Evolutionary conservation across 2,888 invertebrate genomes (phyloP).

Genomic region (Pheosia gnoma): DNA sequence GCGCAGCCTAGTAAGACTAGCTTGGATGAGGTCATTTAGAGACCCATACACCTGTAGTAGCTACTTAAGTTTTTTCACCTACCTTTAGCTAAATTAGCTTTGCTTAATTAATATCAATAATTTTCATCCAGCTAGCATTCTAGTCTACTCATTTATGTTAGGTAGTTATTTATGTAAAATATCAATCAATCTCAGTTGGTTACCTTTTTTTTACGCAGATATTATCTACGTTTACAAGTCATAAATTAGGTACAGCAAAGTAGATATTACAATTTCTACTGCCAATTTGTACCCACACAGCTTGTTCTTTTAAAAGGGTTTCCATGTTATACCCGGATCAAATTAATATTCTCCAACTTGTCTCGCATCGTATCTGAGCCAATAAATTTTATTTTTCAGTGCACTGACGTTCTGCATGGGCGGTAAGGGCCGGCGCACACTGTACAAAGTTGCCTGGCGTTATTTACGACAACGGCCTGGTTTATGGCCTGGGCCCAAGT

Average conservation of each 20-base stretch:
- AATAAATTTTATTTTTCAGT: conserved; percentile 57
- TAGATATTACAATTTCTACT: neutral
- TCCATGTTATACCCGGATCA: conserved; percentile 38
- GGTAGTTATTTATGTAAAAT: neutral
- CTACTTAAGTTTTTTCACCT: too few species aligned
- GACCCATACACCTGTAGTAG: too few species aligned
- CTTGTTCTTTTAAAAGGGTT: conserved; percentile 46
- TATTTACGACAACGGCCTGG: conserved; percentile 69
- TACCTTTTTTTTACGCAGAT: neutral
- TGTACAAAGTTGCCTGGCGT: conserved; percentile 71
- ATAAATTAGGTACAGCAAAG: neutral
- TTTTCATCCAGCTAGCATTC: too few species aligned
- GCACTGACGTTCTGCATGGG: conserved; percentile 31
- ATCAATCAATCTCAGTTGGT: neutral
- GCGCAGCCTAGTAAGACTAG: too few species aligned
- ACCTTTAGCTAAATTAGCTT: too few species aligned
- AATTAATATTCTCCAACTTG: conserved; percentile 39
- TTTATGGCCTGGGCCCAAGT: conserved; percentile 72
- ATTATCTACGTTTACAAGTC: neutral
- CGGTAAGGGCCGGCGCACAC: conserved; percentile 50
- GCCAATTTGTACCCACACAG: conserved; percentile 7
- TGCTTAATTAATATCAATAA: too few species aligned
- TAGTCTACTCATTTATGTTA: too few species aligned
- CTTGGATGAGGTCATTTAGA: too few species aligned
- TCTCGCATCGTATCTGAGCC: conserved; percentile 31